Evolutionary conservation across 2,113 vertebrate genomes (phyloP).

Genomic region (Saguinus imperator): DNA sequence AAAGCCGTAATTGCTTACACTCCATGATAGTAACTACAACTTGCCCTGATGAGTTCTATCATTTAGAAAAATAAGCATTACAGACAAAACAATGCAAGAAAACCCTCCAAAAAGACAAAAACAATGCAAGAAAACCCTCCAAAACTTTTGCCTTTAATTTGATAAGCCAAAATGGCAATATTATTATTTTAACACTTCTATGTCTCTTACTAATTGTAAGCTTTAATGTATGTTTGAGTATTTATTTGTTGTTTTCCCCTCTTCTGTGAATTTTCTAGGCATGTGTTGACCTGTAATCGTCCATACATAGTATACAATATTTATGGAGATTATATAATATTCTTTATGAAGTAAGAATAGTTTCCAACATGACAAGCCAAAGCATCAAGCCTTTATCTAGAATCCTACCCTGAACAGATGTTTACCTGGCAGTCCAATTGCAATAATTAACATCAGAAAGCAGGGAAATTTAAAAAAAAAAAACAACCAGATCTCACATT

Average conservation of each 20-base stretch:
- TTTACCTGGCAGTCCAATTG: slow-evolving; percentile 62
- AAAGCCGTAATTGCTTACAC: slow-evolving; percentile 25
- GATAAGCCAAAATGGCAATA: slow-evolving; percentile 9
- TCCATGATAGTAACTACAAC: not conserved
- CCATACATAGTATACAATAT: not conserved
- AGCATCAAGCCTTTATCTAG: slow-evolving; percentile 48
- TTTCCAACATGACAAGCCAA: slow-evolving; percentile 61
- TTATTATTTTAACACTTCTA: not conserved
- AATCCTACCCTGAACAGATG: slow-evolving; percentile 64
- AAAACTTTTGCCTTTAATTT: not conserved
- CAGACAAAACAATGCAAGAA: not conserved
- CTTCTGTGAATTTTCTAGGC: slow-evolving; percentile 3
- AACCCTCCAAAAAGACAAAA: not conserved
- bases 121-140: not conserved
- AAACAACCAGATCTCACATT: slow-evolving; percentile 43
- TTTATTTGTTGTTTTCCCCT: not conserved
- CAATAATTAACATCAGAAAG: slow-evolving; percentile 74
- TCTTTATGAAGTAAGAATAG: slow-evolving; percentile 49
- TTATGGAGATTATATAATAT: slow-evolving; percentile 47
- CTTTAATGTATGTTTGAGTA: not conserved
- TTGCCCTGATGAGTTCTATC: not conserved
- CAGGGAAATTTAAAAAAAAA: slow-evolving; percentile 58
- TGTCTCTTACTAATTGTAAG: not conserved
- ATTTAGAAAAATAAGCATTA: not conserved
- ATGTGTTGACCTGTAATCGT: not conserved